Evolutionary conservation across 2,888 invertebrate genomes (phyloP).

Genomic region (Phalangium opilio): DNA sequence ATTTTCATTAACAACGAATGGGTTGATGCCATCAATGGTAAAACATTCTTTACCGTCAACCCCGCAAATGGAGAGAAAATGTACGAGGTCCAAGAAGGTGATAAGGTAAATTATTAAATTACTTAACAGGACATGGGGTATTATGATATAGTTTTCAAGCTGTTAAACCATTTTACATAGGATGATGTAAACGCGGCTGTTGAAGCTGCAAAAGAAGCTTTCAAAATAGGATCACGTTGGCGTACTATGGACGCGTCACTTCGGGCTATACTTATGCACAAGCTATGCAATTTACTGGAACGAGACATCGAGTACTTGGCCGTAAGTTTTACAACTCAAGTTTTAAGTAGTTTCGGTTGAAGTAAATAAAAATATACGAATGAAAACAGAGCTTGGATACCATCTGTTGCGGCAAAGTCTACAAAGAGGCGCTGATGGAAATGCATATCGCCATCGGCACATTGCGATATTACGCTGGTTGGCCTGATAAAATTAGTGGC

Average conservation of each 20-base stretch:
- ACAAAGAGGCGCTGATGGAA: constrained; percentile 34
- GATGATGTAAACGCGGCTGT: constrained; percentile 42
- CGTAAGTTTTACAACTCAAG: constrained; percentile 26
- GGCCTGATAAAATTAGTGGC: constrained; percentile 72
- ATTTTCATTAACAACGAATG: constrained; percentile 95
- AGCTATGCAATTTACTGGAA: constrained; percentile 40
- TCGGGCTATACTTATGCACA: constrained; percentile 37
- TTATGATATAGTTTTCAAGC: constrained; percentile 62
- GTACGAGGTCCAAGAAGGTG: constrained; percentile 60
- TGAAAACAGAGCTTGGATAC: constrained; percentile 54
- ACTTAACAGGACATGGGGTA: constrained; percentile 50
- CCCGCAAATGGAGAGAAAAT: constrained; percentile 63
- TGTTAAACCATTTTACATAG: constrained; percentile 42
- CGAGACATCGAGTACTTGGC: constrained; percentile 38
- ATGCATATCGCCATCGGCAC: constrained; percentile 22
- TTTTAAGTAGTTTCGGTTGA: too few species aligned
- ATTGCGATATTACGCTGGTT: constrained; percentile 76
- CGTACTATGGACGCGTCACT: constrained; percentile 41
- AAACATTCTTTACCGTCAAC: constrained; percentile 69
- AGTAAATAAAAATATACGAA: too few species aligned
- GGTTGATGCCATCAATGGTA: constrained; percentile 66
- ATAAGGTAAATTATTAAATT: constrained; percentile 45
- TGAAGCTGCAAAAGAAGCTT: constrained; percentile 38
- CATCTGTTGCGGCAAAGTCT: constrained; percentile 86
- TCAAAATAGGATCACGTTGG: constrained; percentile 39